Base-by-base conservation (phyloP, 2,797 vertebrate species). In the Pelodytes ibericus region DNA sequence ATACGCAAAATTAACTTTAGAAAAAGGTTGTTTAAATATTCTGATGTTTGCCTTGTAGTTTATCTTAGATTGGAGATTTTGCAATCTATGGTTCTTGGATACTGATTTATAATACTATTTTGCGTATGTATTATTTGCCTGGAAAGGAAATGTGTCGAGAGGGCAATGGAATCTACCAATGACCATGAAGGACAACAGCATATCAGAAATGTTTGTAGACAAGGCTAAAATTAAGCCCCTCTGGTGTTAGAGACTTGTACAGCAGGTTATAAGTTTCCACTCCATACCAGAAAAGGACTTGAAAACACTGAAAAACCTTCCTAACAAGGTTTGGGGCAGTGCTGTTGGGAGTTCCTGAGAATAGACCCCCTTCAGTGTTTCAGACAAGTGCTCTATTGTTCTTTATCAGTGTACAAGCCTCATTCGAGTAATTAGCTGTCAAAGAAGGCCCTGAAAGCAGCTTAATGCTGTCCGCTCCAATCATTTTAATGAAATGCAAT, bases 391-490 rank as follows among this genome's bases (percentile, higher is more conserved):
- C 90, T 91, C 92, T 92, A 94, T 93, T 95, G 95, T 96, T 96
- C 93, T 93, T 94, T 92, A 94, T 93, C 86, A 91, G 89, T 92
- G 92, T 92, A 95, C 92, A 91, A 92, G 88, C 91, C 94, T 96
- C 94, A 97, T 94, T 96, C 93, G 92, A 94, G 95, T 98, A 98
- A 98, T 98, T 98, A 98, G 95, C 95, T 97, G 96, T 97, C 96
- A 97, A 93, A 90, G 86, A 89, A 78, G 86, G 92, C 94, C 93
- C 92, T 79, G 92, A 95, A 93, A 95, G 95, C 95, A 97, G 95
- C 93, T 95, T 95, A 93, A 91, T 84, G 92, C 94, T 96, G 95
- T 95, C 95, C 91, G 91, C 90, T 96, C 94, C 92, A 95, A 96
- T 98, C 94, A 93, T 90, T 95, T 94, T 97, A 97, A 97, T 96